Evolutionary conservation across 2,888 invertebrate genomes (phyloP), one percentile per base, ranked within the genome.

Genomic region (Danaus chrysippus): DNA sequence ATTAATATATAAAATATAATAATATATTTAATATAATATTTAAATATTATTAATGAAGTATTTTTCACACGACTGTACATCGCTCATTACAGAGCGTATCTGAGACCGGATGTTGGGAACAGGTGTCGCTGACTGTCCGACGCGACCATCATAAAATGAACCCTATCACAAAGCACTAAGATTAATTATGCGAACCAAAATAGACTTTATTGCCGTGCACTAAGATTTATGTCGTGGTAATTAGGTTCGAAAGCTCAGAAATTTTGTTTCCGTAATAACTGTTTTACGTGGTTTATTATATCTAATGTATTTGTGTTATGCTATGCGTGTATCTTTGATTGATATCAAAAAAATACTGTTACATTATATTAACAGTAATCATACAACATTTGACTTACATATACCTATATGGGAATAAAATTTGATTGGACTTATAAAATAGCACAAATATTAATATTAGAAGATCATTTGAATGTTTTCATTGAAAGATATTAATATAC

Each of bases 121-220:
- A 75, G 75, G 74, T 86, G 86, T 83, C 77, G 75, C 73, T 76
- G 77, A 73, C 76, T 77, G 75, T 74, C 76, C 74, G 69, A 64
- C 74, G 68, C 66, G 52, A 55, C 57, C 59, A 71, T 73, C 76
- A 76, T 64, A 74, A 59, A 72, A 63, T 23, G 55, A 58, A 46
- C 58, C 42, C 61, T 61, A 67, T 57, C 43, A 13, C 43, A 56
- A 42, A 13, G 61, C 13, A 62, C 61, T 57, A 65, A 58, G 61
- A 52, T 49, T 17, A 17, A 49, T 19, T 49, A 46, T 56, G 13
- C 52, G 42, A 44, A 43, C 57, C 42, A 59, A 57, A 61, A 61
- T 61, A 44, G 43, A 54, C 66, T 61, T 61, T 64, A 64, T 63
- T 41, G 34, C 19, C 23, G 10, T 8, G 65, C 53, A 13, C 43